phyloP scores from a whole-genome alignment of 2,113 vertebrate genomes.

The Daboia siamensis region DNA sequence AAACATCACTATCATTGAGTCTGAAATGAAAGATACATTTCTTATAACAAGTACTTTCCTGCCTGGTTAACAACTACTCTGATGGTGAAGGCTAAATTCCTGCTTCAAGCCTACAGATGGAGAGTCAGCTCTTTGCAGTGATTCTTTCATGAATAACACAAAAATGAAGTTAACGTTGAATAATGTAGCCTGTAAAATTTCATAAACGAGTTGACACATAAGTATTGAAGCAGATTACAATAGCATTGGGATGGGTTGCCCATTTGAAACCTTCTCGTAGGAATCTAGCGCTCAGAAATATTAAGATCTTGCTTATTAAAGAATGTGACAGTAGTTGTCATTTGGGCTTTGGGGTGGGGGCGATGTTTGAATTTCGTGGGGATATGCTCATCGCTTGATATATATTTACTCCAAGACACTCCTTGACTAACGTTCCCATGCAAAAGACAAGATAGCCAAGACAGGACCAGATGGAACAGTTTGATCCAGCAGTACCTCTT shows the following conservation, averaged over 20 bases:
- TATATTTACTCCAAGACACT: neutral
- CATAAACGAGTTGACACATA: neutral
- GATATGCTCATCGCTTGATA: neutral
- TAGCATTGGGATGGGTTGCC: neutral
- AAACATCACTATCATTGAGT: too few relatives aligned
- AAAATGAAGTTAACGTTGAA: neutral
- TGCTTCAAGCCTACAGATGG: neutral
- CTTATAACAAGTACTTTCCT: neutral
- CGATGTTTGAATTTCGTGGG: neutral
- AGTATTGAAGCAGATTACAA: neutral
- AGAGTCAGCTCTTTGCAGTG: neutral
- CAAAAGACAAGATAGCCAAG: too few relatives aligned
- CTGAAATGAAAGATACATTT: neutral
- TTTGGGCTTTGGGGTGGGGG: neutral
- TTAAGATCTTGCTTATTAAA: neutral
- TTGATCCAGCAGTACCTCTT: neutral
- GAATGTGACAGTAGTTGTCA: neutral
- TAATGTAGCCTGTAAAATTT: neutral
- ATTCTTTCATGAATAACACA: neutral
- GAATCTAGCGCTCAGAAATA: neutral
- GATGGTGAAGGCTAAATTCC: neutral
- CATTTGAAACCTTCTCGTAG: neutral
- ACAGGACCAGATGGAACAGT: neutral
- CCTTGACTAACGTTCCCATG: neutral
- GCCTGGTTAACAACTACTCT: neutral